These are phyloP conservation scores for Campopleginae sp. DNA, from an alignment of 2,888 invertebrate species.

Conservation along the genomic window DNA sequence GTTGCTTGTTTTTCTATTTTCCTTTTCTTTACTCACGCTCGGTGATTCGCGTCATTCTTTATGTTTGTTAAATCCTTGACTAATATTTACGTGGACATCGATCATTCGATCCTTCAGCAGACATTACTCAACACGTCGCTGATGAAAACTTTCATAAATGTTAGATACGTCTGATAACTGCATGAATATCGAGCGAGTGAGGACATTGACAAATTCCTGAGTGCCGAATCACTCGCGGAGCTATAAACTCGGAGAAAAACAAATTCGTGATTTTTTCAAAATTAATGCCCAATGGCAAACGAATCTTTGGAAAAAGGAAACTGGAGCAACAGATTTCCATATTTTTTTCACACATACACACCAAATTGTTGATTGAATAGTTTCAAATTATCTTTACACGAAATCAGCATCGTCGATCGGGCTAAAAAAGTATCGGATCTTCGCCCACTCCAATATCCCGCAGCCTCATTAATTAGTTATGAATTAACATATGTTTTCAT, in stretches of 20 bases:
- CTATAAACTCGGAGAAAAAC: not conserved
- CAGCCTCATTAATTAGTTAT: not conserved
- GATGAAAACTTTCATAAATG: not conserved
- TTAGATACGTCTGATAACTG: not conserved
- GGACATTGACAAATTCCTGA: not conserved
- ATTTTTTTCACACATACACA: not conserved
- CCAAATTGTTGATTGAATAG: not conserved
- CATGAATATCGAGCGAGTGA: not conserved
- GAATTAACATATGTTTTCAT: conserved; percentile 3
- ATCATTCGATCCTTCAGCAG: not conserved
- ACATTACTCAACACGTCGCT: not conserved
- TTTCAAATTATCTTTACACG: not conserved
- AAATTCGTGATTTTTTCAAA: not conserved
- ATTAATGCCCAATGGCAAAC: conserved; percentile 1
- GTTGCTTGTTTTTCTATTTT: not conserved
- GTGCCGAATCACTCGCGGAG: not conserved
- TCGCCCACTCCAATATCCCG: conserved; percentile 1
- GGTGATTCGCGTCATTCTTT: not conserved
- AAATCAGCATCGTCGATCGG: conserved; percentile 1
- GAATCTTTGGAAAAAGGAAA: not conserved
- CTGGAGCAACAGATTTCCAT: not conserved
- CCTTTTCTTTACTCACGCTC: not conserved
- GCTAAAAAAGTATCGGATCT: not conserved
- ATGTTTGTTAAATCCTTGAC: not conserved
- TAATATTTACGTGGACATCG: not conserved